Evolutionary conservation across 2,888 invertebrate genomes (phyloP).

Genomic region (Lasioglossum figueresi): DNA sequence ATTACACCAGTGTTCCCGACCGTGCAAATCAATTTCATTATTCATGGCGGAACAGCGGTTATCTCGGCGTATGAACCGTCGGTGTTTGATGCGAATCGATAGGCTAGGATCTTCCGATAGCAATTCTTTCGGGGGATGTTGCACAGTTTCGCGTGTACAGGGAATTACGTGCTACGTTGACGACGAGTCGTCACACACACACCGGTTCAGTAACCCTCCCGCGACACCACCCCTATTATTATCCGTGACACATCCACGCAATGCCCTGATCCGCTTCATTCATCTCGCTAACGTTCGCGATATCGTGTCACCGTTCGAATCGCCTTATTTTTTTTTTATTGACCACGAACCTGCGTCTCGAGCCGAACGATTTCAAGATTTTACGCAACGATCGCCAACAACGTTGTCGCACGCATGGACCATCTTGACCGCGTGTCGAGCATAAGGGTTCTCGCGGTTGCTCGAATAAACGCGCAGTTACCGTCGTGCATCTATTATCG

Average conservation of each 20-base stretch:
- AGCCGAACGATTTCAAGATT: neutral
- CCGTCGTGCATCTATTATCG: neutral
- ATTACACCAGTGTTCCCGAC: neutral
- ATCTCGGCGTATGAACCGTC: neutral
- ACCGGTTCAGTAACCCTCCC: conserved; percentile 66
- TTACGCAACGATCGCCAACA: neutral
- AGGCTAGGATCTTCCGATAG: neutral
- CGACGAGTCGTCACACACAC: conserved; percentile 39
- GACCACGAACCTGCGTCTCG: neutral
- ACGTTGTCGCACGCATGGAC: too few species aligned
- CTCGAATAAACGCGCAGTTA: neutral
- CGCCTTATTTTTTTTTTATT: neutral
- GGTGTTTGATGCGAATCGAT: neutral
- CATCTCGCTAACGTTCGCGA: conserved; percentile 38
- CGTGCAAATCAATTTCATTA: neutral
- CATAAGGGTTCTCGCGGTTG: neutral
- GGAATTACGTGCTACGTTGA: conserved; percentile 36
- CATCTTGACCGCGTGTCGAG: neutral
- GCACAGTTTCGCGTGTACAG: neutral
- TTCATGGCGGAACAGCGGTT: neutral
- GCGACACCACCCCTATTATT: conserved; percentile 68
- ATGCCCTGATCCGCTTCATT: conserved; percentile 58
- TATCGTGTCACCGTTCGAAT: neutral
- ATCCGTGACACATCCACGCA: conserved; percentile 66
- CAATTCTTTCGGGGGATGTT: neutral